A percentile compares a stretch with the other conserved stretches of the same genome.
Evolutionary conservation across 2,888 invertebrate genomes (phyloP).

Genomic region (Trachelus iudaicus): DNA sequence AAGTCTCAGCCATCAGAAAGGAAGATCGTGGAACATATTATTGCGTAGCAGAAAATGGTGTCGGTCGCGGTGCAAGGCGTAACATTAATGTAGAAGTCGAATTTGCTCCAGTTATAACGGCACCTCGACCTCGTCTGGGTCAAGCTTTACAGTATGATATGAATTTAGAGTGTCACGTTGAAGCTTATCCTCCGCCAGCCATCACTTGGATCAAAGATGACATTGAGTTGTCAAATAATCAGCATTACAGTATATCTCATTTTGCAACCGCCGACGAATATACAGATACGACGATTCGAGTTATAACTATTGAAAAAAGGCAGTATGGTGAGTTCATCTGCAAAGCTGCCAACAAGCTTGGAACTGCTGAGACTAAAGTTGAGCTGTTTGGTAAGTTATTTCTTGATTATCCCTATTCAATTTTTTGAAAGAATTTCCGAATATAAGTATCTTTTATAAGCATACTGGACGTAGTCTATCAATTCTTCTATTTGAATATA

Average conservation of each 20-base stretch:
- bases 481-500: background rate
- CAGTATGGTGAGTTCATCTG: conserved; percentile 90
- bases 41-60: conserved; percentile 91
- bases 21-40: conserved; percentile 94
- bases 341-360: conserved; percentile 89
- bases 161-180: conserved; percentile 94
- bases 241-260: conserved; percentile 91
- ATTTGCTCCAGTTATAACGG: conserved; percentile 87
- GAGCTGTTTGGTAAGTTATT: conserved; percentile 81
- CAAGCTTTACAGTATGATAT: conserved; percentile 93
- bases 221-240: conserved; percentile 84
- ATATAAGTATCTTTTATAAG: background rate
- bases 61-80: conserved; percentile 84
- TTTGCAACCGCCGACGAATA: conserved; percentile 93
- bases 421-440: background rate
- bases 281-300: conserved; percentile 88
- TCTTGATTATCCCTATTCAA: background rate
- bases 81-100: conserved; percentile 93
- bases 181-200: conserved; percentile 94
- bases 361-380: conserved; percentile 81
- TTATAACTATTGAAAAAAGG: conserved; percentile 90
- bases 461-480: background rate
- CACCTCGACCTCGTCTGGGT: conserved; percentile 84
- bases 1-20: conserved; percentile 82
- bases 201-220: conserved; percentile 92